These are phyloP conservation scores for Zygaena filipendulae DNA, from an alignment of 2,888 invertebrate species.

Conservation along the genomic window DNA sequence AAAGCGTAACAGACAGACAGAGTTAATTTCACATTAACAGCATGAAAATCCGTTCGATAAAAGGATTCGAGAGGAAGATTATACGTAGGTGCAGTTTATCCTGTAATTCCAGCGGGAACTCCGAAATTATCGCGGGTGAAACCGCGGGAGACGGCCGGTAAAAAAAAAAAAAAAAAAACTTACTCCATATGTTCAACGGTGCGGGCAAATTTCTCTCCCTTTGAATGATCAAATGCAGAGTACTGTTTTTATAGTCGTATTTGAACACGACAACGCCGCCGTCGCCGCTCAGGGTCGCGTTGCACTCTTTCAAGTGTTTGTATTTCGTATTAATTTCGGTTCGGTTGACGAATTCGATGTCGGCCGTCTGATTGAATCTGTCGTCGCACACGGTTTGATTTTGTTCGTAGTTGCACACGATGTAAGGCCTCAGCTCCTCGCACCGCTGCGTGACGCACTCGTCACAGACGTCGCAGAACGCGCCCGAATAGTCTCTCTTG, in stretches of 20 bases:
- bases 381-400: constrained; percentile 27
- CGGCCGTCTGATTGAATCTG: constrained; percentile 19
- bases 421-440: constrained; percentile 75
- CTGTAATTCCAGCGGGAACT: too few species aligned
- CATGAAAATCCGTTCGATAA: too few species aligned
- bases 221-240: constrained; percentile 35
- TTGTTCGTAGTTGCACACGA: constrained; percentile 63
- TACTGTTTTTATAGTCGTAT: constrained; percentile 25
- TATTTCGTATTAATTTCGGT: constrained; percentile 28
- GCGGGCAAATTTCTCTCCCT: constrained; percentile 31
- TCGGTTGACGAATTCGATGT: constrained; percentile 25
- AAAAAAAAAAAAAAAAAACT: constrained; percentile 25
- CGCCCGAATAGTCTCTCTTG: constrained; percentile 48
- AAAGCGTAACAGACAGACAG: too few species aligned
- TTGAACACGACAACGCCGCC: too few species aligned
- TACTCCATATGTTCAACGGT: constrained; percentile 36
- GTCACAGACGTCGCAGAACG: constrained; percentile 79
- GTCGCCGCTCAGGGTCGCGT: too few species aligned
- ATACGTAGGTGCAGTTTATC: too few species aligned
- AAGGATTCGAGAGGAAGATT: too few species aligned
- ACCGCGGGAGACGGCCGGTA: too few species aligned
- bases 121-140: too few species aligned
- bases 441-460: constrained; percentile 75
- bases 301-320: too few species aligned
- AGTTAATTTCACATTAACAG: too few species aligned